Evolutionary conservation across 2,113 vertebrate genomes (phyloP).

Genomic region (Prochilodus magdalenae): DNA sequence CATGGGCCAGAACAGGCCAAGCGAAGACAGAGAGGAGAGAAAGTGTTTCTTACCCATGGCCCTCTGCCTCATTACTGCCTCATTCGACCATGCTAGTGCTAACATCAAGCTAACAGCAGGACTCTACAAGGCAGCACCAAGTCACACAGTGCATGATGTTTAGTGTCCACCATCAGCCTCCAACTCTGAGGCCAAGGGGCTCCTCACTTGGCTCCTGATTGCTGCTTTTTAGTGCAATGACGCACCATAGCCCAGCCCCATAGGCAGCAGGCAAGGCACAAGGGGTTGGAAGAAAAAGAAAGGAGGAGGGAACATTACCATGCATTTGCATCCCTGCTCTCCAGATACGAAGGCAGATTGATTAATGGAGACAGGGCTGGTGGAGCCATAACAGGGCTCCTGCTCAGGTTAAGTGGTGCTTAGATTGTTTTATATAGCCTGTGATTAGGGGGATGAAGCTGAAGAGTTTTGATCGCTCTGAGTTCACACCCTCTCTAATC

Average conservation of each 20-base stretch:
- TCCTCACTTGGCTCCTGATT: background rate
- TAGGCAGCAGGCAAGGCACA: constrained; percentile 1
- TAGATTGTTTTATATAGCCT: constrained; percentile 80
- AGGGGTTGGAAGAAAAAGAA: constrained; percentile 1
- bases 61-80: constrained; percentile 69
- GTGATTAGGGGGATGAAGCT: constrained; percentile 76
- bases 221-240: background rate
- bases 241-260: background rate
- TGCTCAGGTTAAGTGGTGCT: constrained; percentile 81
- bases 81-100: constrained; percentile 52
- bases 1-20: constrained; percentile 62
- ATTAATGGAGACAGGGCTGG: constrained; percentile 83
- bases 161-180: background rate
- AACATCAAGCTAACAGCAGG: background rate
- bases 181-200: background rate
- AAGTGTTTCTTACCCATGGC: constrained; percentile 63
- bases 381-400: constrained; percentile 75
- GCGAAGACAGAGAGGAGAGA: constrained; percentile 57
- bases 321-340: constrained; percentile 74
- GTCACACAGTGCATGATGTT: constrained; percentile 11
- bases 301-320: constrained; percentile 56
- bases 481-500: constrained; percentile 73
- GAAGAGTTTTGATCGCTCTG: constrained; percentile 72
- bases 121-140: background rate
- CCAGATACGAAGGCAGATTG: constrained; percentile 73